Conservation (phyloP, 2,797 vertebrate species). For the Valencia hispanica region DNA sequence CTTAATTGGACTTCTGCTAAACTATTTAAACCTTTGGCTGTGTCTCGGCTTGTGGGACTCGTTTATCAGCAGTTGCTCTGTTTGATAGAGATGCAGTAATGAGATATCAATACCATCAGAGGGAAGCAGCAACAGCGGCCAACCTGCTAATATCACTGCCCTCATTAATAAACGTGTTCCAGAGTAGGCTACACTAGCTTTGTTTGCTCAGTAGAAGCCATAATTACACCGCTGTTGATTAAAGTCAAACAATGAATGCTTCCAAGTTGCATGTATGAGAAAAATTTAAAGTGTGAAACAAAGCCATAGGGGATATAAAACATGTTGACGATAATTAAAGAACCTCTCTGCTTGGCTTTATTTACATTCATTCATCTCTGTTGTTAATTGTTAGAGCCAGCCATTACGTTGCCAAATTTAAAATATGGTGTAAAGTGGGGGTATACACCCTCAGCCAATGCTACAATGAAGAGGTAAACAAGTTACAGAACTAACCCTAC, state of each 20-base stretch:
- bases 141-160: background rate
- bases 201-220: conserved; percentile 37
- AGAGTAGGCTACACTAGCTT: conserved; percentile 39
- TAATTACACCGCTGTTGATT: conserved; percentile 44
- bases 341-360: background rate
- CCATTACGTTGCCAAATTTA: background rate
- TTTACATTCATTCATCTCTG: background rate
- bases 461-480: background rate
- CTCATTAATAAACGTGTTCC: conserved; percentile 38
- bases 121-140: conserved; percentile 6
- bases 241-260: conserved; percentile 3
- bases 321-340: conserved; percentile 24
- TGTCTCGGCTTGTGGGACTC: background rate
- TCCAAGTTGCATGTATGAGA: conserved; percentile 3
- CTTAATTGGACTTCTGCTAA: conserved; percentile 16
- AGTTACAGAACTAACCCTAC: background rate
- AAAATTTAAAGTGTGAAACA: conserved; percentile 19
- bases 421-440: background rate
- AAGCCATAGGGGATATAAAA: background rate
- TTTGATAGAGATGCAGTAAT: conserved; percentile 42
- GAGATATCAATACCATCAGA: conserved; percentile 35
- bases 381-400: background rate
- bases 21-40: conserved; percentile 3
- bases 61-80: conserved; percentile 20
- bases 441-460: background rate